Evolutionary conservation across 2,113 vertebrate species (phyloP).

Genomic region (Brevimyrus niger): DNA sequence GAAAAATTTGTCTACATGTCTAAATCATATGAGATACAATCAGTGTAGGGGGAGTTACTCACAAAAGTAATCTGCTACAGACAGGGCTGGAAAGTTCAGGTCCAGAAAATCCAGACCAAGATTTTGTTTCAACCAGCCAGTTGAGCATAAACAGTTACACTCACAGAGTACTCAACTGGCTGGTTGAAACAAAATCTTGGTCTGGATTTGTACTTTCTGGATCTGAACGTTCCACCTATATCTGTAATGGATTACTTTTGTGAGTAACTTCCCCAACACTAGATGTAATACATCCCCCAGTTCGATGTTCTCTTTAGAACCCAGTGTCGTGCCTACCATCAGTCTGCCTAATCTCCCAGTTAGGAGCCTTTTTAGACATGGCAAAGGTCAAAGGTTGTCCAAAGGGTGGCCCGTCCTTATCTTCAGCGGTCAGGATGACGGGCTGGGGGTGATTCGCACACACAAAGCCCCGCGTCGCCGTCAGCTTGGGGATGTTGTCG

Average conservation of each 20-base stretch:
- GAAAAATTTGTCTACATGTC: background rate
- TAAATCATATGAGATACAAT: background rate
- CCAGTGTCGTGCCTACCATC: constrained; percentile 44
- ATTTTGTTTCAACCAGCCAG: background rate
- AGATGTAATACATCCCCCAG: background rate
- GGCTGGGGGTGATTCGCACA: constrained; percentile 46
- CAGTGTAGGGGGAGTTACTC: background rate
- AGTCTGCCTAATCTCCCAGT: constrained; percentile 50
- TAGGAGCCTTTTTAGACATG: constrained; percentile 42
- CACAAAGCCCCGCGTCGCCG: constrained; percentile 43
- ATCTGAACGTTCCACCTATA: background rate
- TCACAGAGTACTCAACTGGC: background rate
- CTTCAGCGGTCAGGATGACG: constrained; percentile 48
- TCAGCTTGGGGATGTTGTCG: constrained; percentile 54
- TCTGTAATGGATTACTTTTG: background rate
- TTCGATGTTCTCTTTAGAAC: background rate
- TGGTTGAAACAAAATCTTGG: background rate
- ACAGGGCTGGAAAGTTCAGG: background rate
- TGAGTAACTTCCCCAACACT: background rate
- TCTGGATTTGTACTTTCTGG: background rate
- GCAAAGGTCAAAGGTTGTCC: constrained; percentile 55
- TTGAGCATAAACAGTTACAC: background rate
- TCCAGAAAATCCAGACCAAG: background rate
- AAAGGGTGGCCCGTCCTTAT: constrained; percentile 50
- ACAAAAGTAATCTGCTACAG: background rate